phyloP scores from a whole-genome alignment of 2,888 invertebrate genomes.

The Microplitis manilae region DNA sequence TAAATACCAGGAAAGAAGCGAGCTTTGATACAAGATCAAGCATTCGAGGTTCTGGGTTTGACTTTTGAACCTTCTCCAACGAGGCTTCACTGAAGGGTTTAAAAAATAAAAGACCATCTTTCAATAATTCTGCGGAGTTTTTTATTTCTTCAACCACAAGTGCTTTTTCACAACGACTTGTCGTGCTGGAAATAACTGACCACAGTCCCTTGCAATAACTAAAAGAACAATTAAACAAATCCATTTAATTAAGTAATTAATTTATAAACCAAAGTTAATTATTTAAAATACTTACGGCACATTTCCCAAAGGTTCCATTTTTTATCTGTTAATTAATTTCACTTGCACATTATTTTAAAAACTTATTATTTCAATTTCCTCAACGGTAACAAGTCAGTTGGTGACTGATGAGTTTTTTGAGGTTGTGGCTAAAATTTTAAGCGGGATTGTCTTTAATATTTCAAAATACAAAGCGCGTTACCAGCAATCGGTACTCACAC shows the following conservation, averaged over 20 bases:
- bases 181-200: slow-evolving; percentile 69
- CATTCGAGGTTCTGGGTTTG: slow-evolving; percentile 64
- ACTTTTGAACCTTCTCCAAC: slow-evolving; percentile 60
- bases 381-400: not conserved
- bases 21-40: slow-evolving; percentile 67
- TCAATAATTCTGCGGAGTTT: slow-evolving; percentile 62
- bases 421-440: not conserved
- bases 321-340: not conserved
- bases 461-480: not conserved
- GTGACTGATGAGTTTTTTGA: not conserved
- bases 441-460: not conserved
- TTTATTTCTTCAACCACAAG: slow-evolving; percentile 68
- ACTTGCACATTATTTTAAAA: no score
- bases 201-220: slow-evolving; percentile 69
- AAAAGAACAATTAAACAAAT: not conserved
- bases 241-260: not conserved
- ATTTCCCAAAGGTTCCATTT: slow-evolving; percentile 61
- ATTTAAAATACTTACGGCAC: slow-evolving; percentile 60
- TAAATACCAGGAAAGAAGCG: slow-evolving; percentile 65
- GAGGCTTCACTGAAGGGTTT: slow-evolving; percentile 64
- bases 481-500: not conserved
- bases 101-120: slow-evolving; percentile 65
- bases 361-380: not conserved
- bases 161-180: slow-evolving; percentile 67
- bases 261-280: not conserved